Evolutionary conservation across 30 jellyfish, hydroid and myxozoan species (phyloP).

Genomic region (Aurelia sp.): DNA sequence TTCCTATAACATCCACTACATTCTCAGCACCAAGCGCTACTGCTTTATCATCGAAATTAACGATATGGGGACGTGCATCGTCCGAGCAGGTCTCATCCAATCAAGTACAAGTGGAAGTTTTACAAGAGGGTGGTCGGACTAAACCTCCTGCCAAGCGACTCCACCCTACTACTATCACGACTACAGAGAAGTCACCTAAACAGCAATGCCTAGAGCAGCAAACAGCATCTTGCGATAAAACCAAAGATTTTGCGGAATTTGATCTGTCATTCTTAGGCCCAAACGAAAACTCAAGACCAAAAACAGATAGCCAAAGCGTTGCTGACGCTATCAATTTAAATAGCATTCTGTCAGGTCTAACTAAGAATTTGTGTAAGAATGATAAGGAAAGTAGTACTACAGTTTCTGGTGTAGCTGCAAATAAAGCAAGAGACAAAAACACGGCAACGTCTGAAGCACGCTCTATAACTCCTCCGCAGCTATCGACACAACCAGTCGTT

Average conservation of each 20-base stretch:
- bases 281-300: conserved; percentile 29
- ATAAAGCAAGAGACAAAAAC: neutral
- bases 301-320: neutral
- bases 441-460: neutral
- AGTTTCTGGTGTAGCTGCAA: neutral
- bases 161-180: conserved; percentile 40
- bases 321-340: conserved; percentile 42
- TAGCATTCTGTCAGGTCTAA: conserved; percentile 62
- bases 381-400: neutral
- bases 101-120: conserved; percentile 61
- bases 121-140: conserved; percentile 63
- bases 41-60: conserved; percentile 43
- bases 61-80: conserved; percentile 64
- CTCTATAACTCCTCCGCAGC: neutral
- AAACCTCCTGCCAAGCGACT: conserved; percentile 54
- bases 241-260: conserved; percentile 25
- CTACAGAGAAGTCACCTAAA: conserved; percentile 35
- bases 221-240: neutral
- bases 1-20: conserved; percentile 21
- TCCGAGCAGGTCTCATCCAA: neutral
- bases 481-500: neutral
- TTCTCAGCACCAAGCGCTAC: conserved; percentile 56
- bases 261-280: conserved; percentile 56
- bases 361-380: conserved; percentile 48
- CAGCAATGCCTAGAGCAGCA: neutral